Evolutionary conservation across 2,113 vertebrate species (phyloP), one percentile per base, ranked within the genome.

Genomic region (Muscicapa adusta): DNA sequence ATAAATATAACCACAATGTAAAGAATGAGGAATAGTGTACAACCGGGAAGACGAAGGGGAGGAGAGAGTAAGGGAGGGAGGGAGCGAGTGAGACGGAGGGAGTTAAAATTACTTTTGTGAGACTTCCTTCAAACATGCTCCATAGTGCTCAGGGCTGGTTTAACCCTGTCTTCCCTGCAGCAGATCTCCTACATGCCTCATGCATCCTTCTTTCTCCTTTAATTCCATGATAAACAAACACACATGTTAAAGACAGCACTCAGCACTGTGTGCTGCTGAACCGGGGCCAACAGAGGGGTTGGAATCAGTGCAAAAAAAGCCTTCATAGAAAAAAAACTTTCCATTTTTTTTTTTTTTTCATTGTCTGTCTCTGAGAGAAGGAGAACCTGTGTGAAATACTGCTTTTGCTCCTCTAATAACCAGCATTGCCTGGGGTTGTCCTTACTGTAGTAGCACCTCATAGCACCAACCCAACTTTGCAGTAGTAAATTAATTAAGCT

Each of bases 61-160:
- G 93, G 93, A 89, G 95, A 90, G 79, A 95, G 88, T 38, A 67
- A 94, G 94, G 85, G 96, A 94, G 93, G 79, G 93, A 95, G 92
- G 26, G 77, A 94, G 74, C 4, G 75, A 73, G 87, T 13, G 74
- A 95, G 96, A 93, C 91, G 2, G 95, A 96, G 90, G 73, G 94
- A 96, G 95, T 95, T 97, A 97, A 97, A 97, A 92, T 97, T 94
- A 97, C 97, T 97, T 96, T 94, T 96, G 89, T 96, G 98, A 97
- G 95, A 97, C 88, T 97, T 97, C 94, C 80, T 92, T 96, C 96
- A 93, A 96, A 94, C 92, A 70, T 85, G 88, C 91, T 95, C 84
- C 83, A 68, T 74, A 73, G 88, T 93, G 78, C 89, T 96, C 83
- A 47, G 68, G 71, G 86, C 96, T 86, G 85, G 70, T 93, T 97